A percentile compares a stretch with the other conserved stretches of the same genome.
Conservation (phyloP, 1,140 invertebrate species). For the Drosophila pandora region DNA sequence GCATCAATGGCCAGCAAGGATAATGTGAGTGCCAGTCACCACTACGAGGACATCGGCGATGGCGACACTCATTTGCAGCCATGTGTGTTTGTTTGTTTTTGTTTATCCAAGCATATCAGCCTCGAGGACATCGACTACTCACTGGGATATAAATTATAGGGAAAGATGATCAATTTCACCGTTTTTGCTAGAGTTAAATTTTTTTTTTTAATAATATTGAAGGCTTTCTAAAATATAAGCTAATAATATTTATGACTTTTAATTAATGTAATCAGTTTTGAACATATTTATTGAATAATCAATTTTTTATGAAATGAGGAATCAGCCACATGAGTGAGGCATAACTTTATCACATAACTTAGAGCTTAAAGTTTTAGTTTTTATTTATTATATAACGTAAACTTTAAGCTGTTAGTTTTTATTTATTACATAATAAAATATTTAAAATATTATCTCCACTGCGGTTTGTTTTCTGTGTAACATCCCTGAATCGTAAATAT, state of each 20-base stretch:
- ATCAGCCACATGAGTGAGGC: too few species aligned
- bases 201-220: not conserved
- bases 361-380: too few species aligned
- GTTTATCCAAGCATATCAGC: slow-evolving; percentile 10
- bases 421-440: too few species aligned
- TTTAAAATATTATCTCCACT: not conserved
- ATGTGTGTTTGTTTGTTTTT: slow-evolving; percentile 57
- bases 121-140: slow-evolving; percentile 7
- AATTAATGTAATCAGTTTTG: not conserved
- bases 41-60: slow-evolving; percentile 28
- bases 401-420: too few species aligned
- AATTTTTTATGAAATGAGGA: not conserved
- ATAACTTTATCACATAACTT: too few species aligned
- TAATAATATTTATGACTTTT: not conserved
- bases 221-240: not conserved
- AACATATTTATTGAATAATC: not conserved
- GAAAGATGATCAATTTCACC: slow-evolving; percentile 7
- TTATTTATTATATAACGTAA: too few species aligned
- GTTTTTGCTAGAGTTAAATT: not conserved
- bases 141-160: not conserved
- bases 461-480: not conserved
- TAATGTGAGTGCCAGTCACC: slow-evolving; percentile 19
- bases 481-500: slow-evolving; percentile 18
- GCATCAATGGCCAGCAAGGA: slow-evolving; percentile 30
- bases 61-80: slow-evolving; percentile 69